Evolutionary conservation across 2,888 invertebrate species (phyloP), one percentile per base, ranked within the genome.

Genomic region (Oscheius sp.): DNA sequence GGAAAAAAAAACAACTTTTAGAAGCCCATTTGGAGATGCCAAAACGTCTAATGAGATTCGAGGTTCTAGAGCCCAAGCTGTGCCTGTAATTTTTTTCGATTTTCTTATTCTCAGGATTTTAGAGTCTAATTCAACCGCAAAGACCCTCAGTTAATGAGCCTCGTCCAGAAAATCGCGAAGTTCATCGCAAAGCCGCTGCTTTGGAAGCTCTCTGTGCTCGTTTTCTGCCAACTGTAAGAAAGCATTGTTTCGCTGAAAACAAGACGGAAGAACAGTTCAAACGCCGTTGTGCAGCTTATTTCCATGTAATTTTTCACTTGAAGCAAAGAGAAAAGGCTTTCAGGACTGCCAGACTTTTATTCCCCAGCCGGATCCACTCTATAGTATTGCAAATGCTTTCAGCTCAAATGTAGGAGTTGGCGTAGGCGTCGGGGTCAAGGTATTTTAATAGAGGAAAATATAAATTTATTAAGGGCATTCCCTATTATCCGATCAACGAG

Each of bases 401-500:
- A 69, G 70, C 37, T 81, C 81, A 2, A 76, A 75, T 33, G 81
- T 82, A 2, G 58, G 58, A 20, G 17, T 68, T 15, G 58, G 58
- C 20, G 6, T 61, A 3, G 58, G 50, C 17, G 66, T 66, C 8
- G 66, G 66, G 0, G 66, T 66, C 1, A 66, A 61, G 55, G 66
- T 66, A 55, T 8, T 23, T 25, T 3, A 3, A 23, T 8, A 42
- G 20, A 39, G 15, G 5, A 5, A 58, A 58, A 58, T 6, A 2
- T 6, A 3, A 2, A 31, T 23, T 46, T 10, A 4, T 82, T 15
- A 73, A 83, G 48, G 83, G 83, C 45, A 79, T 83, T 39, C 83
- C 83, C 3, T 83, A 80, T 65, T 83, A 83, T 63, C 82, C 83
- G 6, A 78, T 83, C 12, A 81, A 81, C 39, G 79, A 82, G 64